A percentile compares a stretch with the other conserved stretches of the same genome.
Conservation (phyloP, 2,888 invertebrate species). For the Bimastos eiseni region DNA sequence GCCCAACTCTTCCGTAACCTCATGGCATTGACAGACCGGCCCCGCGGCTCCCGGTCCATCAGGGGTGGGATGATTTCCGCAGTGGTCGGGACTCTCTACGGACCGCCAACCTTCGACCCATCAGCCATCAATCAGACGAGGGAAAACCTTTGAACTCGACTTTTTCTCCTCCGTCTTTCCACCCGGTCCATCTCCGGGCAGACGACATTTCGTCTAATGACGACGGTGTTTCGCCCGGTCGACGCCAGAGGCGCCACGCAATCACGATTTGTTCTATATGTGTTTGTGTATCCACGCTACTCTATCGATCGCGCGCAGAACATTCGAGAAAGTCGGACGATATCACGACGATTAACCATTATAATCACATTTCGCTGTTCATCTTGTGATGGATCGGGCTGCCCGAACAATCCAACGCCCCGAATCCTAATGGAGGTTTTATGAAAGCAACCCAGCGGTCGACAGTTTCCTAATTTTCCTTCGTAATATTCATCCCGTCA, state of each 20-base stretch:
- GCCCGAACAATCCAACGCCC: background rate
- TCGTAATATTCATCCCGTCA: slow-evolving; percentile 13
- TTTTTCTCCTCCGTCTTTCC: slow-evolving; percentile 18
- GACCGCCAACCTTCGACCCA: slow-evolving; percentile 17
- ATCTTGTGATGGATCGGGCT: background rate
- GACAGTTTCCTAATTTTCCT: background rate
- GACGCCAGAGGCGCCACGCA: background rate
- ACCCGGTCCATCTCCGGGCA: background rate
- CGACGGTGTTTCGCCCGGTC: background rate
- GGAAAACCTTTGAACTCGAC: slow-evolving; percentile 17
- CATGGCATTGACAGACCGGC: slow-evolving; percentile 16
- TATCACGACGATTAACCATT: slow-evolving; percentile 21
- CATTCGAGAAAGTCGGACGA: background rate
- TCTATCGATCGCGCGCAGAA: background rate
- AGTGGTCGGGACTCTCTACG: slow-evolving; percentile 1
- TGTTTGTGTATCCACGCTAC: too few species aligned
- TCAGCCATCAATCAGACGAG: slow-evolving; percentile 10
- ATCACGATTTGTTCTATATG: too few species aligned
- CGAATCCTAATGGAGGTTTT: slow-evolving; percentile 13
- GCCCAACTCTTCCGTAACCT: background rate
- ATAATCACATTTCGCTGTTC: slow-evolving; percentile 23
- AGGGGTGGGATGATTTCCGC: slow-evolving; percentile 14
- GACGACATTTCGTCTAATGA: slow-evolving; percentile 6
- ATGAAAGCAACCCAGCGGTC: background rate
- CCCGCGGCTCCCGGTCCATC: background rate